Conservation (phyloP, 1,140 invertebrate species). For the Asobara japonica region DNA sequence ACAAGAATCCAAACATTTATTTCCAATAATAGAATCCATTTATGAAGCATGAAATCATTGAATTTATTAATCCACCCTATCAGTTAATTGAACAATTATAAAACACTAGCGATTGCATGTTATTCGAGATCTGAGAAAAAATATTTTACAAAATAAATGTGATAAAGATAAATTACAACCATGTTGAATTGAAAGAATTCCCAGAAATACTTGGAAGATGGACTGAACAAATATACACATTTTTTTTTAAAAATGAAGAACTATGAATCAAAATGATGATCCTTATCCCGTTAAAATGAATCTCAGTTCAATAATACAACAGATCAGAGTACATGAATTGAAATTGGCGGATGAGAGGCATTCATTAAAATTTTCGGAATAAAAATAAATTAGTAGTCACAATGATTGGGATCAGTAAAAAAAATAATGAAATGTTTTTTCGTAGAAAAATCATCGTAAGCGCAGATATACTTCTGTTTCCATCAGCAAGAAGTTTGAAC, state of each 20-base stretch:
- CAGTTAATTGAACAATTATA: background rate
- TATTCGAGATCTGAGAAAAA: background rate
- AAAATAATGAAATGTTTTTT: conserved; percentile 2
- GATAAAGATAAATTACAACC: background rate
- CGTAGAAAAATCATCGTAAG: conserved; percentile 17
- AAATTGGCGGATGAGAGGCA: too few species aligned
- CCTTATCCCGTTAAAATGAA: background rate
- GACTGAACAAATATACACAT: background rate
- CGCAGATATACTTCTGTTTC: conserved; percentile 22
- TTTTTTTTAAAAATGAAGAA: background rate
- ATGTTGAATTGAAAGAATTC: conserved; percentile 1
- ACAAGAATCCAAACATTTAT: background rate
- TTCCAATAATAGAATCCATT: background rate
- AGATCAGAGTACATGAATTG: background rate
- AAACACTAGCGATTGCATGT: background rate
- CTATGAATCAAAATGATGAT: background rate
- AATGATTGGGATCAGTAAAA: conserved; percentile 30
- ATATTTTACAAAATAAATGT: background rate
- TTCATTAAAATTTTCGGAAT: too few species aligned
- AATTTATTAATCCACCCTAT: background rate
- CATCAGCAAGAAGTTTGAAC: conserved; percentile 61
- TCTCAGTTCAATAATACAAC: background rate
- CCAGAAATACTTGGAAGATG: background rate
- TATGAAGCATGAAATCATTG: background rate
- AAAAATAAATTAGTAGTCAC: conserved; percentile 55